Percentiles rank a stretch among this genome's conserved stretches.
Evolutionary conservation across 2,113 vertebrate species (phyloP).

Genomic region (Datnioides undecimradiatus): DNA sequence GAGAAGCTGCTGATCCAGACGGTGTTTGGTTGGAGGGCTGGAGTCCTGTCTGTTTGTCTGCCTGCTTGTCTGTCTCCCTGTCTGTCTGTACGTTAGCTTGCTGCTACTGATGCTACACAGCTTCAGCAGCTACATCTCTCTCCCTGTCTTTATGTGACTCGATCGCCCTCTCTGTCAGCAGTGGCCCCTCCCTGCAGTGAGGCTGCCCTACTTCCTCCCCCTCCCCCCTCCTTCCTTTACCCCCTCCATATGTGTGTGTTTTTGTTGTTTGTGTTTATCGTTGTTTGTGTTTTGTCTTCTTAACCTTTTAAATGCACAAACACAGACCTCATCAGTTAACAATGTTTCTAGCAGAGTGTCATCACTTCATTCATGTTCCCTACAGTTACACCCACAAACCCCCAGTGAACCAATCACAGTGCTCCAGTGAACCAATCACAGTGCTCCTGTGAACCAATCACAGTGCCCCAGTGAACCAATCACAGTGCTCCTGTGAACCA

Average conservation of each 20-base stretch:
- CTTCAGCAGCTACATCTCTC: constrained; percentile 17
- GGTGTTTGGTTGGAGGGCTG: constrained; percentile 3
- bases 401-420: neutral
- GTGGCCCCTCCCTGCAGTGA: constrained; percentile 70
- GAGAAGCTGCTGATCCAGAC: constrained; percentile 52
- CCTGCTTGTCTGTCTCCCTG: constrained; percentile 10
- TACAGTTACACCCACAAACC: neutral
- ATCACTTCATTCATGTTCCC: too few species aligned
- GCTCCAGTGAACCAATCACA: too few species aligned
- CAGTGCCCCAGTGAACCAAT: too few species aligned
- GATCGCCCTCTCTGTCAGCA: constrained; percentile 43
- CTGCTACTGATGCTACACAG: constrained; percentile 40
- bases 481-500: too few species aligned
- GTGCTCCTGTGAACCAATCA: too few species aligned
- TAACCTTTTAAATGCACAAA: too few species aligned
- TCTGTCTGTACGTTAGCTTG: constrained; percentile 35
- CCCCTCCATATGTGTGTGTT: too few species aligned
- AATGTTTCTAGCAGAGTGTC: too few species aligned
- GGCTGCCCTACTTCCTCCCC: constrained; percentile 62
- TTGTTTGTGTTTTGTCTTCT: too few species aligned
- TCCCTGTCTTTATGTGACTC: constrained; percentile 44
- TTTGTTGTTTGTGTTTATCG: too few species aligned
- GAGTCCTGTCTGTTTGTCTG: constrained; percentile 18
- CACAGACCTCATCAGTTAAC: too few species aligned
- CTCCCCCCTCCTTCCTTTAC: neutral